Conservation (phyloP, 1,140 invertebrate genomes). For the Aphis craccivora region DNA sequence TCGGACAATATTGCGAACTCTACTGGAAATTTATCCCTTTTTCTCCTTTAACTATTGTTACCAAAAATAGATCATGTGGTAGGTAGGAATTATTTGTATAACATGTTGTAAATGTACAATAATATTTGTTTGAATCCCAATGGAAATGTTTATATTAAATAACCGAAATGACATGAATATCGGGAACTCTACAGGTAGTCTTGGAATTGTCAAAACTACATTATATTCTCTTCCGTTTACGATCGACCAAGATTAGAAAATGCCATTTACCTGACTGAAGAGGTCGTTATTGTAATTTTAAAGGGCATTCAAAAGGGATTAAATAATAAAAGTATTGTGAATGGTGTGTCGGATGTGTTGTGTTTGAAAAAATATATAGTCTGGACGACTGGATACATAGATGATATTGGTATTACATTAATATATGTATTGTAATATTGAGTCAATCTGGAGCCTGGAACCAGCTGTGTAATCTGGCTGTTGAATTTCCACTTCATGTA, state of each 20-base stretch:
- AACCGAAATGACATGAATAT: neutral
- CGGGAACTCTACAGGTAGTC: neutral
- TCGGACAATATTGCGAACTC: neutral
- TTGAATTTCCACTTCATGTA: neutral
- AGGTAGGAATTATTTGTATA: neutral
- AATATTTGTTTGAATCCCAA: neutral
- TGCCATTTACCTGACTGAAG: neutral
- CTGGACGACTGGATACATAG: neutral
- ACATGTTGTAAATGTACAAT: slow-evolving; percentile 7
- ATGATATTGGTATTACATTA: neutral
- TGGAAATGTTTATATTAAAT: neutral
- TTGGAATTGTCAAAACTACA: neutral
- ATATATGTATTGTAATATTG: neutral
- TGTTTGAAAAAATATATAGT: neutral
- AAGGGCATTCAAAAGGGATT: neutral
- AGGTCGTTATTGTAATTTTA: slow-evolving; percentile 5
- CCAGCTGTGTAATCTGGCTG: neutral
- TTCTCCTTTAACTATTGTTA: neutral
- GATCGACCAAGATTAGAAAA: neutral
- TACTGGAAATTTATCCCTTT: neutral
- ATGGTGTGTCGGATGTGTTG: neutral
- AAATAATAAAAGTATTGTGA: neutral
- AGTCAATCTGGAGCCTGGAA: neutral
- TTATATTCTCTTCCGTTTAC: slow-evolving; percentile 2
- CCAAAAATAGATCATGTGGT: neutral